These are phyloP conservation scores for Malthinus seriepunctatus DNA, from an alignment of 2,888 invertebrate species.

Conservation along the genomic window DNA sequence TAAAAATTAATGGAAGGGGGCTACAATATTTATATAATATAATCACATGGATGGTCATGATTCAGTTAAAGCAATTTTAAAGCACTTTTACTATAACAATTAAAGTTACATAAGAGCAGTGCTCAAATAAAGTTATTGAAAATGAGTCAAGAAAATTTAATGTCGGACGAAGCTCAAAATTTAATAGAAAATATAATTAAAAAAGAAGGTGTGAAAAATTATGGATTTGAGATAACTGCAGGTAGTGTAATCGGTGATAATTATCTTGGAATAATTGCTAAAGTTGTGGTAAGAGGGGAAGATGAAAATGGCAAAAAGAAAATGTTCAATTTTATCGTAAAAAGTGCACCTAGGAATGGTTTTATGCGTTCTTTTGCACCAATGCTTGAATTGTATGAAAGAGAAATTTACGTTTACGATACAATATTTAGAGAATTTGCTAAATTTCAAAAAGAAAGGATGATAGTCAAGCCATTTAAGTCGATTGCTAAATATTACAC, in stretches of 20 bases:
- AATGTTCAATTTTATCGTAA: conserved; percentile 38
- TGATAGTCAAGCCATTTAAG: conserved; percentile 28
- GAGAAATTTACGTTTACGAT: conserved; percentile 43
- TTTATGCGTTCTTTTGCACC: conserved; percentile 31
- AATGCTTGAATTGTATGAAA: conserved; percentile 32
- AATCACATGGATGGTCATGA: background rate
- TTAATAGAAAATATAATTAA: background rate
- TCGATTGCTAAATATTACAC: conserved; percentile 27
- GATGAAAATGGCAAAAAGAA: conserved; percentile 18
- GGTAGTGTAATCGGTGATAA: conserved; percentile 42
- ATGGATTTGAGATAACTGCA: background rate
- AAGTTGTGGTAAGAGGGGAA: conserved; percentile 22
- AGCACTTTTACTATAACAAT: too few species aligned
- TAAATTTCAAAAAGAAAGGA: conserved; percentile 34
- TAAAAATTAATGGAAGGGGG: too few species aligned
- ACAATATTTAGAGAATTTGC: conserved; percentile 37
- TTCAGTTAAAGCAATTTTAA: too few species aligned
- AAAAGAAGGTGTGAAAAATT: background rate
- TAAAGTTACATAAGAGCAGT: too few species aligned
- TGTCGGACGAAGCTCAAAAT: background rate
- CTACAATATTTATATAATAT: too few species aligned
- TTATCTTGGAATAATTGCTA: conserved; percentile 39
- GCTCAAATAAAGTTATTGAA: too few species aligned
- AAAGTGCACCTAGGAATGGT: conserved; percentile 37
- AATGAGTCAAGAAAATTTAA: too few species aligned